phyloP scores from a whole-genome alignment of 2,113 vertebrate genomes.

The Cygnus atratus region DNA sequence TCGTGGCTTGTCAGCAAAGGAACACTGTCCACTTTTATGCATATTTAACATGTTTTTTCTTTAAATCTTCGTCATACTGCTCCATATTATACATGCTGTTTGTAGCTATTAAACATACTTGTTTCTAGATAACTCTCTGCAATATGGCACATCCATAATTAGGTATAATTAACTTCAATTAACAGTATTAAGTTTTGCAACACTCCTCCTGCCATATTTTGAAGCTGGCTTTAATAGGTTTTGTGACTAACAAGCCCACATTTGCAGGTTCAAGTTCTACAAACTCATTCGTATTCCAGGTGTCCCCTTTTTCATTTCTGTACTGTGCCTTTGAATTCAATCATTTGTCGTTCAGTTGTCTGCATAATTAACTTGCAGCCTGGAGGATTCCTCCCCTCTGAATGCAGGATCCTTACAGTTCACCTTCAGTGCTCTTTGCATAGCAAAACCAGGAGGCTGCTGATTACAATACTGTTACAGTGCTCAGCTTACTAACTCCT shows the following conservation, averaged over 20 bases:
- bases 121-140: conserved; percentile 54
- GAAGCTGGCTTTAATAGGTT: conserved; percentile 31
- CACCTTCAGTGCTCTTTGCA: not conserved
- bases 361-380: not conserved
- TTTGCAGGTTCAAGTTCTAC: conserved; percentile 6
- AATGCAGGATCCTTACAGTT: not conserved
- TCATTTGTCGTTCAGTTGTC: not conserved
- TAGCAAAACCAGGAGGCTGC: not conserved
- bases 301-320: not conserved
- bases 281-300: not conserved
- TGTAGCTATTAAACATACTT: conserved; percentile 50
- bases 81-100: conserved; percentile 14
- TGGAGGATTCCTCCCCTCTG: not conserved
- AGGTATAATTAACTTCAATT: conserved; percentile 62
- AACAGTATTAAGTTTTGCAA: conserved; percentile 47
- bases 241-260: conserved; percentile 29
- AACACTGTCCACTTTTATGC: not conserved
- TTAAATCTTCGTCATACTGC: not conserved
- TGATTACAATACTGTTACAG: not conserved
- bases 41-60: not conserved
- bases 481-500: not conserved
- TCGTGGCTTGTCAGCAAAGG: not conserved
- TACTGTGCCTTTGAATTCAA: not conserved
- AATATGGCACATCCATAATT: conserved; percentile 65
- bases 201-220: not conserved